Conservation (phyloP, 2,797 vertebrate genomes). For the Anniella stebbinsi region DNA sequence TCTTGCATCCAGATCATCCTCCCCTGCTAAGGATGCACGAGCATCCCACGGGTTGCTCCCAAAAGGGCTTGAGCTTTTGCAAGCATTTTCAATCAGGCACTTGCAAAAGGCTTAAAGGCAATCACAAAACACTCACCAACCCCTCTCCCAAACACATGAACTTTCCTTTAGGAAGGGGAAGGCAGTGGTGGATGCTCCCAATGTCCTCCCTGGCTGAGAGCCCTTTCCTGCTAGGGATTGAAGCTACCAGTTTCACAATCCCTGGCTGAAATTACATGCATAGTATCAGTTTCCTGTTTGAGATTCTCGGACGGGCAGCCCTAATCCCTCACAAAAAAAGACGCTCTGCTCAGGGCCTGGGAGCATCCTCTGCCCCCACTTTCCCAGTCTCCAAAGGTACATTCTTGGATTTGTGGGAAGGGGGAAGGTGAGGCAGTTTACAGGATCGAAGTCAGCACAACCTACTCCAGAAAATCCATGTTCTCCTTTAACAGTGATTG, state of each 20-base stretch:
- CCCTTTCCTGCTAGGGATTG: not conserved
- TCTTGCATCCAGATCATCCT: not conserved
- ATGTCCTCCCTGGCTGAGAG: not conserved
- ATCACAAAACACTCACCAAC: not conserved
- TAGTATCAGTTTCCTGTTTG: not conserved
- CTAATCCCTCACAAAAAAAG: not conserved
- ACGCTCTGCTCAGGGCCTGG: too few relatives aligned
- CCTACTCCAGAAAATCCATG: not conserved
- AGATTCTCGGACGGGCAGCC: not conserved
- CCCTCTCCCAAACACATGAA: not conserved
- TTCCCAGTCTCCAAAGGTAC: not conserved
- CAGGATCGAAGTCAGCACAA: not conserved
- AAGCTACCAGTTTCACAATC: not conserved
- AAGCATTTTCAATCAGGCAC: not conserved
- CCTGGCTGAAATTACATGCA: not conserved
- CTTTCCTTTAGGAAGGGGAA: not conserved
- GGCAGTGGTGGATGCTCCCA: not conserved
- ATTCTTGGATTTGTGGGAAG: not conserved
- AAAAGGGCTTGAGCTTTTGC: not conserved
- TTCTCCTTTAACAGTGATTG: not conserved
- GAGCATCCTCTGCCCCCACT: not conserved
- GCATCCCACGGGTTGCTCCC: not conserved
- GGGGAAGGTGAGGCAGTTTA: not conserved
- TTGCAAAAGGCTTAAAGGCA: not conserved
- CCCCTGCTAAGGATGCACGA: not conserved